Evolutionary conservation across 2,113 vertebrate genomes (phyloP).

Genomic region (Lampris megalopsis): DNA sequence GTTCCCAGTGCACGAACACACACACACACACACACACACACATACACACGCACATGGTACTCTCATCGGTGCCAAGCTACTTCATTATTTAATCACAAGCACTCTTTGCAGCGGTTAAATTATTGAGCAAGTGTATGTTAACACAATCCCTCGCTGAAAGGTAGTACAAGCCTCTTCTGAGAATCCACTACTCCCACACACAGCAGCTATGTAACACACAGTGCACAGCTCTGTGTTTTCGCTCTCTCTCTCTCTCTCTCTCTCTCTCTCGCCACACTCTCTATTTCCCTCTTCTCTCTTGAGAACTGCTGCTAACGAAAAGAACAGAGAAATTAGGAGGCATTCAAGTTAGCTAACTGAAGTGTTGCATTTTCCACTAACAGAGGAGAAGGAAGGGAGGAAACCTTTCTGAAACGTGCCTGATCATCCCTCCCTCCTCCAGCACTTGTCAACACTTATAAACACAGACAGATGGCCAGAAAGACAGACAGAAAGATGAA

Average conservation of each 20-base stretch:
- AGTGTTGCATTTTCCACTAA: conserved; percentile 33
- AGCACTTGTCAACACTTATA: conserved; percentile 48
- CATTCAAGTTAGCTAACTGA: conserved; percentile 36
- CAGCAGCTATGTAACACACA: conserved; percentile 28
- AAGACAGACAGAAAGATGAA: conserved; percentile 64
- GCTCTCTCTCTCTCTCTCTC: conserved; percentile 17
- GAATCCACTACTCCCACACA: conserved; percentile 58
- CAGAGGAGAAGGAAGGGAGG: conserved; percentile 21
- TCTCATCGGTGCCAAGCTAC: conserved; percentile 69
- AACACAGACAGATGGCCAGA: too few relatives aligned
- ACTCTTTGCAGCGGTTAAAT: conserved; percentile 79
- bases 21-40: conserved; percentile 21
- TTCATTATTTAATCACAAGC: conserved; percentile 83
- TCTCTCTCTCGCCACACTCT: conserved; percentile 24
- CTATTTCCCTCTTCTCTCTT: conserved; percentile 22
- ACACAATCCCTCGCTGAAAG: conserved; percentile 78
- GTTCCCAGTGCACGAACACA: conserved; percentile 1
- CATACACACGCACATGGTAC: conserved; percentile 9
- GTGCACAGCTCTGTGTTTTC: too few relatives aligned
- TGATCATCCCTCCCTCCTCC: conserved; percentile 22
- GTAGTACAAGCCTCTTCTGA: conserved; percentile 69
- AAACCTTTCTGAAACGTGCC: not conserved
- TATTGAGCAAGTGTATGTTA: conserved; percentile 82
- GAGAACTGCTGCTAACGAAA: conserved; percentile 33
- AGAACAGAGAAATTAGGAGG: conserved; percentile 31